phyloP scores from a whole-genome alignment of 2,797 vertebrate species.

The Pantherophis vulpinus region DNA sequence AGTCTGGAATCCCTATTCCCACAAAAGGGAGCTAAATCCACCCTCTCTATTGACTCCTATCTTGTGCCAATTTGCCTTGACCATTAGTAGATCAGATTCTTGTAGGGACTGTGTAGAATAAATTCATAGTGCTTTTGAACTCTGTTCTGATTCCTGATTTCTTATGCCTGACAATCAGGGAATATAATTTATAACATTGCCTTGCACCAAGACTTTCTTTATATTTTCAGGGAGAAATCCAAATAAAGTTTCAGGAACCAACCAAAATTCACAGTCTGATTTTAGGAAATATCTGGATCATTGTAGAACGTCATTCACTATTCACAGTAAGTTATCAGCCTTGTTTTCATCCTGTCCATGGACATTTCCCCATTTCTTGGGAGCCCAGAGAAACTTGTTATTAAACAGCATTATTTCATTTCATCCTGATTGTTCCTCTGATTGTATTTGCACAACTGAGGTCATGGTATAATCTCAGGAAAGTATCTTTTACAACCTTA shows the following conservation, averaged over 20 bases:
- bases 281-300: background rate
- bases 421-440: background rate
- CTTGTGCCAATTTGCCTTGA: background rate
- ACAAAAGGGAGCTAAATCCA: background rate
- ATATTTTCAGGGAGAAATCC: background rate
- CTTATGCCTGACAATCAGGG: background rate
- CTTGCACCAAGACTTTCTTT: background rate
- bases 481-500: background rate
- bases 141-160: background rate
- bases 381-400: background rate
- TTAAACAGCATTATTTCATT: background rate
- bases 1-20: background rate
- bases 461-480: background rate
- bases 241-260: background rate
- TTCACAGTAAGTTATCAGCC: background rate
- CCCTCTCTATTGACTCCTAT: background rate
- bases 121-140: background rate
- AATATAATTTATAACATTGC: background rate
- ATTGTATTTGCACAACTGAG: background rate
- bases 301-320: background rate
- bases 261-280: background rate
- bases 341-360: background rate
- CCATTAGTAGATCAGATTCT: background rate
- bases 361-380: background rate
- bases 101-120: background rate